Evolutionary conservation across 2,888 invertebrate species (phyloP), one percentile per base, ranked within the genome.

Genomic region (Nemurella pictetii): DNA sequence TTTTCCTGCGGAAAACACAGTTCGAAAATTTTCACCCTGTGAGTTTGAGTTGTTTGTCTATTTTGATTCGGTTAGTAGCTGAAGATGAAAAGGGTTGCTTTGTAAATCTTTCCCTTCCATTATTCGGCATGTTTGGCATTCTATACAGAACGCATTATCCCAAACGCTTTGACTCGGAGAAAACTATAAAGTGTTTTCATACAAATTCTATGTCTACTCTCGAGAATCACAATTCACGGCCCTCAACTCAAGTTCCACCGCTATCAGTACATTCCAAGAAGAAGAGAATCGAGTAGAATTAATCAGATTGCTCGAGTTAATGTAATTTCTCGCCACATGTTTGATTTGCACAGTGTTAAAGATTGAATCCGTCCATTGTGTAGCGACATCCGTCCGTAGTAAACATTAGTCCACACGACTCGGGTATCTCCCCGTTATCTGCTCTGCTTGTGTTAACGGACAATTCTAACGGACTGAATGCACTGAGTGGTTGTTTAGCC

Each of bases 401-500:
- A 81, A 81, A 81, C 80, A 81, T 12, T 25, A 26, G 30, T 35
- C 30, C 80, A n/a, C 29, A 78, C 29, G 30, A 81, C 80, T 81
- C 80, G 12, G 80, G 35, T 81, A 81, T 81, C 55, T 35, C 20
- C 27, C 28, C 12, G 75, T 75, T 75, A 75, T 75, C 75, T 75
- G 75, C 26, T 7, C 15, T 9, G 55, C 7, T 36, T 7, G 55
- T 15, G 55, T 36, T n/a, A n/a, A n/a, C n/a, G n/a, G n/a, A n/a
- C 55, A 55, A 12, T 12, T 12, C 20, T 55, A 55, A 55, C 55
- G 55, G 55, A 55, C 55, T 55, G 12, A 55, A 55, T 55, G 9
- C 55, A 20, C 55, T 78, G 36, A 81, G 80, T 81, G 80, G 80
- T 81, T 81, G 80, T 81, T 81, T 81, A 81, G 80, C 29, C 80